These are phyloP conservation scores for Lathronympha strigana DNA, from an alignment of 2,888 invertebrate genomes.

Conservation along the genomic window DNA sequence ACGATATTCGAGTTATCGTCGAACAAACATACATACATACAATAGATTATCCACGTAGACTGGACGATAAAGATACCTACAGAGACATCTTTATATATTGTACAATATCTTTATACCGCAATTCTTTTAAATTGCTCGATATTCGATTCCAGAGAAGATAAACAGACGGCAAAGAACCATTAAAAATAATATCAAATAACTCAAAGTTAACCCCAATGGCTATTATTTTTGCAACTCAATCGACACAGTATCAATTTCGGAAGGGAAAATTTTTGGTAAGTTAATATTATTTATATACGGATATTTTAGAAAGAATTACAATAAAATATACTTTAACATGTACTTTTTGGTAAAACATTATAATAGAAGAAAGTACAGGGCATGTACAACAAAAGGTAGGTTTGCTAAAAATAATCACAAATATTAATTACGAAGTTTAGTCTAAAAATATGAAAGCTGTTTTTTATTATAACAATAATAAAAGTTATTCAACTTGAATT, in stretches of 20 bases:
- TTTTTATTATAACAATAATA: not conserved
- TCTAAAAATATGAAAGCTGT: not conserved
- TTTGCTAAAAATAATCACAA: too few relatives aligned
- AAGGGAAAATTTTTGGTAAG: not conserved
- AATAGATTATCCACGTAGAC: too few relatives aligned
- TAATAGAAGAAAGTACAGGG: not conserved
- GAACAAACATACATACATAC: too few relatives aligned
- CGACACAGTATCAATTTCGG: not conserved
- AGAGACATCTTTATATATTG: not conserved
- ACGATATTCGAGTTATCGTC: too few relatives aligned
- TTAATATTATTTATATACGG: too few relatives aligned
- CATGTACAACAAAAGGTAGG: not conserved
- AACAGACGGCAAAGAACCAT: constrained; percentile 2
- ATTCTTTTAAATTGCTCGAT: constrained; percentile 12
- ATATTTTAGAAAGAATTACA: too few relatives aligned
- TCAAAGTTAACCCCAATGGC: not conserved
- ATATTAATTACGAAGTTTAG: too few relatives aligned
- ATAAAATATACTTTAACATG: not conserved
- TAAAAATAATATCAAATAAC: constrained; percentile 19
- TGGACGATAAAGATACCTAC: too few relatives aligned
- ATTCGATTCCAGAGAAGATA: not conserved
- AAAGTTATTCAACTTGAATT: not conserved
- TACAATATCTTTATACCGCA: not conserved
- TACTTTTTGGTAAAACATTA: not conserved
- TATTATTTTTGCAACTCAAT: constrained; percentile 11